Evolutionary conservation across 1,140 invertebrate species (phyloP).

Genomic region (Heliconius eleuchia): DNA sequence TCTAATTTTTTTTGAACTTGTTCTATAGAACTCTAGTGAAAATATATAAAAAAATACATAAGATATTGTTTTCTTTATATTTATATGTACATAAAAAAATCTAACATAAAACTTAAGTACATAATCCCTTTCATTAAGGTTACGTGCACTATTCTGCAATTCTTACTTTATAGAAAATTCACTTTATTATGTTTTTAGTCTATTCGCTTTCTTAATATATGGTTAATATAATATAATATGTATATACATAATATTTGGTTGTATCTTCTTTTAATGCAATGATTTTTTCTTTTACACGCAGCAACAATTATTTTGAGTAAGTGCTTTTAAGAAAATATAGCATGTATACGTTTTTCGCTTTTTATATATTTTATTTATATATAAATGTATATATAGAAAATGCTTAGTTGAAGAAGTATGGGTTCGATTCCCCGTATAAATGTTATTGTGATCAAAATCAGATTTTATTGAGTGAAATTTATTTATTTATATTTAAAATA

Average conservation of each 20-base stretch:
- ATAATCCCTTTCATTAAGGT: no score
- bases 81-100: no score
- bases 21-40: no score
- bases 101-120: no score
- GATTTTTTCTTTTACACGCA: slow-evolving; percentile 67
- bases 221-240: not conserved
- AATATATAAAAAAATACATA: no score
- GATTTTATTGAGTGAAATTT: not conserved
- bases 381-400: not conserved
- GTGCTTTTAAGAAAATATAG: slow-evolving; percentile 51
- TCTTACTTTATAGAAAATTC: not conserved
- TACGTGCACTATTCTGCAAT: no score
- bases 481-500: not conserved
- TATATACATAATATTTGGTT: not conserved
- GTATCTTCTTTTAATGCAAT: slow-evolving; percentile 29
- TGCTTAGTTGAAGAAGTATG: not conserved
- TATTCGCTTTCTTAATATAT: not conserved
- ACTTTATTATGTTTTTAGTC: not conserved
- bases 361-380: slow-evolving; percentile 6
- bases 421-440: not conserved
- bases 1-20: no score
- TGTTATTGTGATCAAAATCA: not conserved
- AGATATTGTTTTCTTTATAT: no score
- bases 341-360: slow-evolving; percentile 35
- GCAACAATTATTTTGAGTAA: slow-evolving; percentile 76